A percentile compares a stretch with the other conserved stretches of the same genome.
phyloP scores from a whole-genome alignment of 1,140 invertebrate genomes.

The Orussus abietinus region DNA sequence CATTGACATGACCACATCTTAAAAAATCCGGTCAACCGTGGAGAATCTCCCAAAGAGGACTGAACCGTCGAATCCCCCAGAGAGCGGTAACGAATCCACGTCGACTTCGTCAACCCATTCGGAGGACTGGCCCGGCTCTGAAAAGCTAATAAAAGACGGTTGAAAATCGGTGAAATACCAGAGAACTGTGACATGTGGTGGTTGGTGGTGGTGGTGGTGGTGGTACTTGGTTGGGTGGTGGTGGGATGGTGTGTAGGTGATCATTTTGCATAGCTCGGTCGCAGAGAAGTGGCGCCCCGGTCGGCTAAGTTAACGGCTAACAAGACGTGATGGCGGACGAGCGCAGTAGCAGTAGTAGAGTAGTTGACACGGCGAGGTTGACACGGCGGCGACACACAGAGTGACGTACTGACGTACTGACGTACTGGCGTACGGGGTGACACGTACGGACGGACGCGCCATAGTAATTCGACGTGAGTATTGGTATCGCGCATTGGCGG shows the following conservation, averaged over 20 bases:
- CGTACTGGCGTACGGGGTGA: constrained; percentile 15
- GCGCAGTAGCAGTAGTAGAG: constrained; percentile 42
- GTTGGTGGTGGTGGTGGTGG: constrained; percentile 47
- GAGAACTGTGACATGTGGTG: constrained; percentile 52
- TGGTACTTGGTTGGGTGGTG: constrained; percentile 43
- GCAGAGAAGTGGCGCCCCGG: constrained; percentile 45
- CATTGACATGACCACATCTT: too few relatives aligned
- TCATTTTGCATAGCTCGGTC: constrained; percentile 50
- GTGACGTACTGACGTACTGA: constrained; percentile 14
- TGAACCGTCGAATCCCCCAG: too few relatives aligned
- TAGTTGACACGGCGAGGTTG: constrained; percentile 33
- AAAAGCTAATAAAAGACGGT: constrained; percentile 43
- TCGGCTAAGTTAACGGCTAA: constrained; percentile 50
- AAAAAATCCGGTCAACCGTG: too few relatives aligned
- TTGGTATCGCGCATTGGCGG: constrained; percentile 43
- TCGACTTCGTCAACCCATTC: too few relatives aligned
- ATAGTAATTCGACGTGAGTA: constrained; percentile 42
- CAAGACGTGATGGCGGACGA: constrained; percentile 49
- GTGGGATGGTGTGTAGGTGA: constrained; percentile 53
- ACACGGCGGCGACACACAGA: constrained; percentile 14
- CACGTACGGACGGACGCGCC: constrained; percentile 42
- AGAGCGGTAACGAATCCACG: too few relatives aligned
- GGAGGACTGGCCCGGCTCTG: too few relatives aligned
- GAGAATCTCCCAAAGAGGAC: too few relatives aligned
- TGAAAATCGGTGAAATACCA: constrained; percentile 53